These are phyloP conservation scores for Amblyteles armatorius DNA, from an alignment of 2,888 invertebrate genomes.

Conservation along the genomic window DNA sequence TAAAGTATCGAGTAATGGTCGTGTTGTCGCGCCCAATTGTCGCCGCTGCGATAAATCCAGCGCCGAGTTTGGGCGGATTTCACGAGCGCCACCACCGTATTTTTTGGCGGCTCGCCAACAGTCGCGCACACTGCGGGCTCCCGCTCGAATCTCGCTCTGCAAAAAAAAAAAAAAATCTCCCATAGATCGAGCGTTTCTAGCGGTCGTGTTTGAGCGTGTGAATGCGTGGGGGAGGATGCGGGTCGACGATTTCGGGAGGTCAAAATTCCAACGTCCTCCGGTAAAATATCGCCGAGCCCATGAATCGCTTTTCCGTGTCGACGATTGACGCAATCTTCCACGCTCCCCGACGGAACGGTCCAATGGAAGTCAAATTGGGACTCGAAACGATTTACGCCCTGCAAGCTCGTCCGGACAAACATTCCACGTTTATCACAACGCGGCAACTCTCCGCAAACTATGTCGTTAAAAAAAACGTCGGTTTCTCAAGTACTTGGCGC, in stretches of 20 bases:
- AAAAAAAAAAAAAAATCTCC: background rate
- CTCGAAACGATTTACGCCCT: conserved; percentile 5
- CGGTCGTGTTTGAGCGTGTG: background rate
- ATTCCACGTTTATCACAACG: background rate
- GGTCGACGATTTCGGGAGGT: conserved; percentile 3
- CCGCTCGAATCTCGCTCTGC: conserved; percentile 15
- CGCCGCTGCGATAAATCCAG: conserved; percentile 41
- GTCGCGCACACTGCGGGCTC: background rate
- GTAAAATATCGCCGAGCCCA: background rate
- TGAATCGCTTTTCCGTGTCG: conserved; percentile 15
- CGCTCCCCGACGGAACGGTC: background rate
- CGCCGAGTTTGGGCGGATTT: conserved; percentile 39
- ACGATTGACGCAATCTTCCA: conserved; percentile 10
- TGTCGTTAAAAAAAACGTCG: background rate
- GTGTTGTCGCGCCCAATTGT: conserved; percentile 19
- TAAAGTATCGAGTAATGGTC: conserved; percentile 20
- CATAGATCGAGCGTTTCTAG: background rate
- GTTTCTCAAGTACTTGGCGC: no score
- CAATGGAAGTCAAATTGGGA: conserved; percentile 6
- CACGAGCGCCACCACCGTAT: conserved; percentile 1
- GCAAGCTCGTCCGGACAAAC: background rate
- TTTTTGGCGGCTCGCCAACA: conserved; percentile 53
- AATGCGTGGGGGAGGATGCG: conserved; percentile 1
- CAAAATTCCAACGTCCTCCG: conserved; percentile 5
- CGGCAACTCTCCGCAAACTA: background rate